Conservation (phyloP, 2,888 invertebrate genomes). For the Epicampocera succincta region DNA sequence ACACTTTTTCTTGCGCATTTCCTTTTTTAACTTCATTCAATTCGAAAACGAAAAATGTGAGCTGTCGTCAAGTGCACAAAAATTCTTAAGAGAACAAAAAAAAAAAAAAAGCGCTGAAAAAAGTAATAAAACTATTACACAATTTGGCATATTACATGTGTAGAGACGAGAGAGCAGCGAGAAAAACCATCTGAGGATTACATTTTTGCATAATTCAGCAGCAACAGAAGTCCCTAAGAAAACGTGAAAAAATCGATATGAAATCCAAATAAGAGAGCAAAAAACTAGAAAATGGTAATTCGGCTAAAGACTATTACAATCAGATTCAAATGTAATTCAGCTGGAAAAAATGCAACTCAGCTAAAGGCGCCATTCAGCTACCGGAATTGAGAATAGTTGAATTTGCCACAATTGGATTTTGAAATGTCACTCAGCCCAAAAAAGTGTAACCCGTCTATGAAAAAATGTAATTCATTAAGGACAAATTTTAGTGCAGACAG, state of each 20-base stretch:
- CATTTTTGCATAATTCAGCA: slow-evolving; percentile 57
- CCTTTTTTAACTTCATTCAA: slow-evolving; percentile 22
- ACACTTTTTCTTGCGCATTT: slow-evolving; percentile 2
- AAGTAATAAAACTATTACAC: slow-evolving; percentile 64
- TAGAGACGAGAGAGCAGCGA: not conserved
- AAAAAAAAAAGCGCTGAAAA: slow-evolving; percentile 3
- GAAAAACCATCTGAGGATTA: slow-evolving; percentile 18
- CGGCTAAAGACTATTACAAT: too few species aligned
- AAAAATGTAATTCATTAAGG: too few species aligned
- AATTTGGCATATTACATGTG: slow-evolving; percentile 48
- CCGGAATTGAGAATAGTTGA: too few species aligned
- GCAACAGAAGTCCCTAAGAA: slow-evolving; percentile 16
- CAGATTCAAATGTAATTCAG: not conserved
- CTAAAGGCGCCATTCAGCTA: too few species aligned
- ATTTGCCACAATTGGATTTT: too few species aligned
- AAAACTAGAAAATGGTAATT: too few species aligned
- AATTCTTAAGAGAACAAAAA: slow-evolving; percentile 23
- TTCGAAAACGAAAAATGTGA: slow-evolving; percentile 45
- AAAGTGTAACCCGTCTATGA: too few species aligned
- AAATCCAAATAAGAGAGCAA: slow-evolving; percentile 15
- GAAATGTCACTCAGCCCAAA: too few species aligned
- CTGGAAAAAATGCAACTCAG: not conserved
- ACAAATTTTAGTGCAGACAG: too few species aligned
- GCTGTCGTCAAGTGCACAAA: slow-evolving; percentile 66
- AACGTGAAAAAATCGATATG: slow-evolving; percentile 18